Evolutionary conservation across 2,888 invertebrate genomes (phyloP), one percentile per base, ranked within the genome.

Genomic region (Polymixis lichenea): DNA sequence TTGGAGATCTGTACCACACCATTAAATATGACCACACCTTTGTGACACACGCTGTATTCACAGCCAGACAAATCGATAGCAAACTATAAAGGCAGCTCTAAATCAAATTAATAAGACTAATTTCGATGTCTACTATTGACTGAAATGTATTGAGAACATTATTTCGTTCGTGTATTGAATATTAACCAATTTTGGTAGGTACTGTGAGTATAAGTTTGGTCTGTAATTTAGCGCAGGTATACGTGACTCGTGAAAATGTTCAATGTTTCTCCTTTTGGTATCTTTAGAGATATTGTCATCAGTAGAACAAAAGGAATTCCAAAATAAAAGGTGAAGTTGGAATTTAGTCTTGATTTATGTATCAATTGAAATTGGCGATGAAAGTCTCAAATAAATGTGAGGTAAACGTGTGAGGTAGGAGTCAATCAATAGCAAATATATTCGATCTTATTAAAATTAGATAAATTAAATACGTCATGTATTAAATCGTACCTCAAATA

Each of bases 91-190:
- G 56, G 46, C 58, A 74, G 72, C 78, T 75, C 67, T 71, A 79
- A 87, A 83, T 87, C 69, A 70, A 86, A 88, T 84, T 87, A 88
- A 66, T 67, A 28, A 78, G 78, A 75, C 84, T 83, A 82, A 86
- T 83, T 85, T 82, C 73, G 55, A 61, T 71, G 78, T 80, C 84
- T 81, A 78, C 75, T 61, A 75, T 72, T 70, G 71, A 80, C 71
- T 66, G 32, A 82, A 82, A 77, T 87, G 70, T 86, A 83, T 84
- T 75, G 86, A 82, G 72, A 71, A 38, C 68, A 83, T 87, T 87
- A 87, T 74, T 85, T 72, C 32, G 64, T 53, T 60, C 83, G 74
- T 60, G 85, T 58, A 83, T 85, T 71, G 87, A 87, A 85, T 85
- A 82, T 68, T 72, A 76, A 85, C 61, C 1, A 55, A 72, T 56